A percentile compares a stretch with the other conserved stretches of the same genome.
These are phyloP conservation scores for Cremastinae sp. DNA, from an alignment of 2,888 invertebrate genomes.

Conservation along the genomic window DNA sequence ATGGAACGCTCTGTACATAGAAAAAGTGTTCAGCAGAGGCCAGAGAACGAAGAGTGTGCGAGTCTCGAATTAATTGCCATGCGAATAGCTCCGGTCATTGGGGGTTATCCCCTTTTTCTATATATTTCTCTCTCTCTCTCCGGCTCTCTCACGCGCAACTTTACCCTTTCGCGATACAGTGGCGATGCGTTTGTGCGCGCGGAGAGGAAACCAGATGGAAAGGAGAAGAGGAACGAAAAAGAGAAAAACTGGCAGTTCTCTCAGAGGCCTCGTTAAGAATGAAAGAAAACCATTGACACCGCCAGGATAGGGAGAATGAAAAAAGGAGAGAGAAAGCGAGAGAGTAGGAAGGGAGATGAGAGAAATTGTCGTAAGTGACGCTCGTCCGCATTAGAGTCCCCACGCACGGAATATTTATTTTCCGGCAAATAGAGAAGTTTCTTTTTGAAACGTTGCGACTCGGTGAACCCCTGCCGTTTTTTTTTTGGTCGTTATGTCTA, in stretches of 20 bases:
- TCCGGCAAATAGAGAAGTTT: conserved; percentile 66
- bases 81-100: conserved; percentile 12
- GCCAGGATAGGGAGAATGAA: no score
- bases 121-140: no score
- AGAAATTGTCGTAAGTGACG: no score
- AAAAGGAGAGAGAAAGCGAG: no score
- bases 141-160: no score
- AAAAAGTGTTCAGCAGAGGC: no score
- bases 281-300: conserved; percentile 69
- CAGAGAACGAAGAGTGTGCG: not conserved
- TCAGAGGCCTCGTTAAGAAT: conserved; percentile 66
- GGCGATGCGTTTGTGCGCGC: conserved; percentile 18
- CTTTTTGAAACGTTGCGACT: conserved; percentile 61
- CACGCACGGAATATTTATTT: conserved; percentile 72
- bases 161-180: conserved; percentile 25
- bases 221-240: no score
- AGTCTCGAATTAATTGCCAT: conserved; percentile 44
- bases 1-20: no score
- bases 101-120: not conserved
- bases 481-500: no score
- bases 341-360: no score
- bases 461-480: conserved; percentile 26
- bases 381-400: no score
- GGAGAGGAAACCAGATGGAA: no score
- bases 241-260: conserved; percentile 11